Evolutionary conservation across 1,140 invertebrate genomes (phyloP).

Genomic region (Oryctes rhinoceros): DNA sequence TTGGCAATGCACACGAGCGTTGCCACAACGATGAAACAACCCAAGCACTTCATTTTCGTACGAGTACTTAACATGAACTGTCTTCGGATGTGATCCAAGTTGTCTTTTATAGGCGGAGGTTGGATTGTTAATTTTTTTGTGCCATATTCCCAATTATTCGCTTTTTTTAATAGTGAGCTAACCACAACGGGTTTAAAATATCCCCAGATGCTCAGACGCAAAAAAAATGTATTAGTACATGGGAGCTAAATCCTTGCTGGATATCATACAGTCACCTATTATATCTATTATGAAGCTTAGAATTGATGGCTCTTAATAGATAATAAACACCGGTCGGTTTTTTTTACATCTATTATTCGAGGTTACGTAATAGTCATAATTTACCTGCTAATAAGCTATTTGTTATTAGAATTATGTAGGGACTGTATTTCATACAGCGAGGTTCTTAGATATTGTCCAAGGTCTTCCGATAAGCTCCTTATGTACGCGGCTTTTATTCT

Average conservation of each 20-base stretch:
- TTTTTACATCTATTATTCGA: constrained; percentile 16
- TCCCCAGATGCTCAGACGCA: not conserved
- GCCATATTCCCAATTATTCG: not conserved
- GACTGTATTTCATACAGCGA: not conserved
- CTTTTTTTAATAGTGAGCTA: not conserved
- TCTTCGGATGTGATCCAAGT: not conserved
- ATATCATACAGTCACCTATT: not conserved
- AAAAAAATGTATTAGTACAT: constrained; percentile 1
- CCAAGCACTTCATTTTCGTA: constrained; percentile 2
- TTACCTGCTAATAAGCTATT: constrained; percentile 7
- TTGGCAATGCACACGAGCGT: not conserved
- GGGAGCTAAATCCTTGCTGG: not conserved
- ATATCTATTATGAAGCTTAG: not conserved
- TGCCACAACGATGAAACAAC: constrained; percentile 12
- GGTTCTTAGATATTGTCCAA: not conserved
- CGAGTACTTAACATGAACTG: constrained; percentile 3
- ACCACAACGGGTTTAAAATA: not conserved
- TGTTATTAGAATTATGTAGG: not conserved
- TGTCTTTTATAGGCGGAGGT: not conserved
- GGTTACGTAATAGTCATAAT: not conserved
- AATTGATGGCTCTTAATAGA: no score
- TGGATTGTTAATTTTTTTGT: constrained; percentile 25
- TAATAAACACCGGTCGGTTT: not conserved
- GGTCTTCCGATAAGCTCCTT: not conserved
- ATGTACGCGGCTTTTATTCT: not conserved